Evolutionary conservation across 2,113 vertebrate species (phyloP).

Genomic region (Circaetus cinerascens): DNA sequence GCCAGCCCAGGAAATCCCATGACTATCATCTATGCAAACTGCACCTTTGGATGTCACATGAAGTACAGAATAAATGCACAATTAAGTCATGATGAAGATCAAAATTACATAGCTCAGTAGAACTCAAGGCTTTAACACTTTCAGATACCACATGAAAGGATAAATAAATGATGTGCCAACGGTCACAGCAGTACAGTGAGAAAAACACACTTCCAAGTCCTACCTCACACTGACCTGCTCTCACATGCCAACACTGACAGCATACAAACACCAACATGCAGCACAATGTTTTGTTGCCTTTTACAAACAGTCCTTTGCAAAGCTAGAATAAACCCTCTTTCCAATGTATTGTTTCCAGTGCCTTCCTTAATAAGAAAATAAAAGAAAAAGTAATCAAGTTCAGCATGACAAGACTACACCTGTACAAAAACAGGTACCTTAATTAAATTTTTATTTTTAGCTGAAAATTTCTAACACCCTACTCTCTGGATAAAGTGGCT

Average conservation of each 20-base stretch:
- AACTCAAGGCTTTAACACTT: background rate
- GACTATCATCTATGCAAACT: background rate
- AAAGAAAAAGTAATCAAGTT: background rate
- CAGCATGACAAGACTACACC: background rate
- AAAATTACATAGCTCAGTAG: background rate
- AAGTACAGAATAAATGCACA: background rate
- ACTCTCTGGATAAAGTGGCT: background rate
- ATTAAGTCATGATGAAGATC: background rate
- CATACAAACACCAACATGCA: background rate
- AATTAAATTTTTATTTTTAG: background rate
- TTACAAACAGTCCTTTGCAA: background rate
- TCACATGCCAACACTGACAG: background rate
- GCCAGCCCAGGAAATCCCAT: background rate
- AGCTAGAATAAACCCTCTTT: background rate
- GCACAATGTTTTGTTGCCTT: background rate
- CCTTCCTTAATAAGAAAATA: background rate
- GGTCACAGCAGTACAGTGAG: background rate
- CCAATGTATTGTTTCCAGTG: background rate
- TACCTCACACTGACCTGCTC: background rate
- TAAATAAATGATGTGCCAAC: background rate
- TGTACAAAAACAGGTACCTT: background rate
- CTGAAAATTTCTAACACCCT: background rate
- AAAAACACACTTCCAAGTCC: background rate
- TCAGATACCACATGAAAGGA: background rate
- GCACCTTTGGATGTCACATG: background rate